Evolutionary conservation across 2,113 vertebrate species (phyloP), one percentile per base, ranked within the genome.

Genomic region (Leptobrachium ailaonicum): DNA sequence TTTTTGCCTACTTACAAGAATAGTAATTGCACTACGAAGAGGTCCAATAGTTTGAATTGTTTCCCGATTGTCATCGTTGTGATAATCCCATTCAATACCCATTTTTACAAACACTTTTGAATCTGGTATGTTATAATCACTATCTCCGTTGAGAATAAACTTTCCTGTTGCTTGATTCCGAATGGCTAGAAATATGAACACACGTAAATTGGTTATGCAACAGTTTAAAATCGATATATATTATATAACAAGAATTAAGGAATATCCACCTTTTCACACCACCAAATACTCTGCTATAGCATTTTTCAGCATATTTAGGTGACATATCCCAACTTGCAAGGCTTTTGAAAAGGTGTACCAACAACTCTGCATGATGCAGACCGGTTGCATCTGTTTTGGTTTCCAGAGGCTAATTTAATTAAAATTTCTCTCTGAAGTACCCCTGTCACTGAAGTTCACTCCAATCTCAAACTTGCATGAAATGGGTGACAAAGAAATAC

Each of bases 21-120:
- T 89, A 0, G 94, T 88, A 71, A 98, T 93, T 72, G 93, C 90
- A 9, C 95, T 91, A 2, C 87, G 92, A 66, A 99, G 92, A 0
- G 98, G 98, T 0, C 98, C 98, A 47, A 92, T 96, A 62, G 95
- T 97, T 90, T 98, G 97, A 82, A 99, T 90, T 0, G 94, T 96
- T 85, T 98, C 97, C 82, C 94, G 94, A 32, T 91, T 91, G 0
- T 97, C 94, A 9, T 97, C 95, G 3, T 96, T 96, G 69, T 94
- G 91, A 84, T 98, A 97, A 77, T 99, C 97, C 98, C 98, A 99
- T 87, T 98, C 96, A 79, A 95, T 89, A 0, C 98, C 98, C 90
- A 96, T 96, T 84, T 98, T 94, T 54, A 98, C 94, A 86, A 99
- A 93, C 0, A 94, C 90, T 83, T 90, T 93, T 43, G 95, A 93